A percentile compares a stretch with the other conserved stretches of the same genome.
Evolutionary conservation across 2,888 invertebrate genomes (phyloP).

Genomic region (Himalopsyche japonica): DNA sequence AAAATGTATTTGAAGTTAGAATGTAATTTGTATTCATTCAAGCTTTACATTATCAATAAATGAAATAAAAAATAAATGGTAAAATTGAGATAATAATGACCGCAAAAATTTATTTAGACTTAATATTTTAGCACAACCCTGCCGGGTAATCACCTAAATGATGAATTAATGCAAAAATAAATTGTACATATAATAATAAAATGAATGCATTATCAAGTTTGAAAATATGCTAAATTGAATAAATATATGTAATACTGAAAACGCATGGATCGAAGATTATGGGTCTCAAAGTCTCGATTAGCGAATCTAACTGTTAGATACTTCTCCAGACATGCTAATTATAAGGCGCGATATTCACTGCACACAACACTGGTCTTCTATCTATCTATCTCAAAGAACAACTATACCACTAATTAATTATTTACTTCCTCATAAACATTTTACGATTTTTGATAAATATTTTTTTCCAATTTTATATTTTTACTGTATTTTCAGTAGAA

Average conservation of each 20-base stretch:
- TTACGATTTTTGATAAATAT: no score
- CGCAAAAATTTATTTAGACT: no score
- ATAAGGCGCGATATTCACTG: slow-evolving; percentile 6
- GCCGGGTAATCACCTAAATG: background rate
- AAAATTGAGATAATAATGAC: no score
- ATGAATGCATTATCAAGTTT: background rate
- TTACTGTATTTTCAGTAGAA: no score
- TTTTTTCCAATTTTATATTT: no score
- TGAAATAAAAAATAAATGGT: no score
- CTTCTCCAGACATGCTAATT: slow-evolving; percentile 13
- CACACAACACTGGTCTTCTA: background rate
- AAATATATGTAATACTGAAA: background rate
- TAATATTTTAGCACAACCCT: background rate
- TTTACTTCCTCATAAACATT: no score
- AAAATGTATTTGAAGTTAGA: no score
- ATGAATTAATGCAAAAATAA: background rate
- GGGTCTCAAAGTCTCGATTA: background rate
- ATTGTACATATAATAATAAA: background rate
- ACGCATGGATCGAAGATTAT: background rate
- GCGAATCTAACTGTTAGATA: background rate
- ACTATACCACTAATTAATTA: background rate
- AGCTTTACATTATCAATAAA: no score
- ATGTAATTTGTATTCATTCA: no score
- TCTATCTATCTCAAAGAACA: background rate
- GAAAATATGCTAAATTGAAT: background rate